Conservation (phyloP, 2,113 vertebrate genomes). For the Alosa alosa region DNA sequence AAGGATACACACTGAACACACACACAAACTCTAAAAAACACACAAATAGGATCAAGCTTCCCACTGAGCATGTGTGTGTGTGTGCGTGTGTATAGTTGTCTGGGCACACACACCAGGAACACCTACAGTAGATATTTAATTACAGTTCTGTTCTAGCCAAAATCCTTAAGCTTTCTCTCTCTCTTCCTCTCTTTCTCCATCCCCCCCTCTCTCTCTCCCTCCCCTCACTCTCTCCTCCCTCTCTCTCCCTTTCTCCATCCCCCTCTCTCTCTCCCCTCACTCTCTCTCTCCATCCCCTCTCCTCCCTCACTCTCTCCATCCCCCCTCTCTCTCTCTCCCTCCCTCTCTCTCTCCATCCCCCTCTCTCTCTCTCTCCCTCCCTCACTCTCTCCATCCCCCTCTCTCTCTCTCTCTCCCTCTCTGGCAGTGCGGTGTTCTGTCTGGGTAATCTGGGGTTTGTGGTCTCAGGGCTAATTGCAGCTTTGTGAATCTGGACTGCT, state of each 20-base stretch:
- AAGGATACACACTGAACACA: background rate
- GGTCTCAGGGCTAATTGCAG: too few species aligned
- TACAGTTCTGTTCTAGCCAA: too few species aligned
- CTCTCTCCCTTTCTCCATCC: background rate
- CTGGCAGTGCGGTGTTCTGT: too few species aligned
- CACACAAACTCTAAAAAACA: background rate
- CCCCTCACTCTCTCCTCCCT: background rate
- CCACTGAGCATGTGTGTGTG: background rate
- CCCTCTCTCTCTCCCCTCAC: background rate
- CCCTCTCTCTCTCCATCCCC: background rate
- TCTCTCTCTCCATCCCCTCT: background rate
- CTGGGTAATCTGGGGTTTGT: too few species aligned
- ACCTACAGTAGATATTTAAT: conserved; percentile 11
- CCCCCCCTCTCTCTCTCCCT: background rate
- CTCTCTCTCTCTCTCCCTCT: background rate
- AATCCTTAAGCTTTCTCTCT: too few species aligned
- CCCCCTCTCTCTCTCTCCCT: background rate
- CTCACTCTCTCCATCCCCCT: too few species aligned
- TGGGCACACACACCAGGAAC: conserved; percentile 20
- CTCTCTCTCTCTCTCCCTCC: background rate
- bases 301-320: background rate
- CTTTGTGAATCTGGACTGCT: too few species aligned
- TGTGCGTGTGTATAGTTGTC: too few species aligned
- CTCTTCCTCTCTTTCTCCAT: background rate
- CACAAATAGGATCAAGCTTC: too few species aligned